These are phyloP conservation scores for Cossypha polioptera DNA, from an alignment of 2,797 vertebrate species.

Conservation along the genomic window DNA sequence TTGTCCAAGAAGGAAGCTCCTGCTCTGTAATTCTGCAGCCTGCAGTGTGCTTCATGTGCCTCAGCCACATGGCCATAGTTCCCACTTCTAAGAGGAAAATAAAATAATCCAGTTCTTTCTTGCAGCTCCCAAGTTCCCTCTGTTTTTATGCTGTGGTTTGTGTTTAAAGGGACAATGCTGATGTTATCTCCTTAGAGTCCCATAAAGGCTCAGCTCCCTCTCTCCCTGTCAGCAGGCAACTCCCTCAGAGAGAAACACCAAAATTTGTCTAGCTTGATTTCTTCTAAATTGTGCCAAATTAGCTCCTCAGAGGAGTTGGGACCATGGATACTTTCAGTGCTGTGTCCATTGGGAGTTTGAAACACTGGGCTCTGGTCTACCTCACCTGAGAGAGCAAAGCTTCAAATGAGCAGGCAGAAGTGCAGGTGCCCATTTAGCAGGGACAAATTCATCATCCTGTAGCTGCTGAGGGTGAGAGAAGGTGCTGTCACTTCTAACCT, in stretches of 20 bases:
- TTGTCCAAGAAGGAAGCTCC: not conserved
- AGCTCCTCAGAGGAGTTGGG: not conserved
- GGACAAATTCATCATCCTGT: rapidly evolving
- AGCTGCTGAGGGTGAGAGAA: too few relatives aligned
- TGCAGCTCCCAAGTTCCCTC: not conserved
- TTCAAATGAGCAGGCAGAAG: not conserved
- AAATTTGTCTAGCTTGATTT: not conserved
- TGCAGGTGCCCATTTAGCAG: not conserved
- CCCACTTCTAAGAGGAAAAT: not conserved
- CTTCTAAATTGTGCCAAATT: not conserved
- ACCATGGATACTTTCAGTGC: not conserved
- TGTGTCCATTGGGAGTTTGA: not conserved
- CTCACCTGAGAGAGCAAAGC: not conserved
- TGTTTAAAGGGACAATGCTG: not conserved
- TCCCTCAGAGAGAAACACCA: not conserved
- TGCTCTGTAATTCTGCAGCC: not conserved
- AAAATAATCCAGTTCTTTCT: not conserved
- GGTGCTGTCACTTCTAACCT: too few relatives aligned
- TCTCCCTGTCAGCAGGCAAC: not conserved
- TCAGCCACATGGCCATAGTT: not conserved
- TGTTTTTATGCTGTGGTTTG: not conserved
- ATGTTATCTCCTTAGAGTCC: not conserved
- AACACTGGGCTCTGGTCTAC: not conserved
- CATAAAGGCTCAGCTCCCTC: not conserved
- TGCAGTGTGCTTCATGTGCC: not conserved